Evolutionary conservation across 2,888 invertebrate species (phyloP).

Genomic region (Mongoloraphidia duomilia): DNA sequence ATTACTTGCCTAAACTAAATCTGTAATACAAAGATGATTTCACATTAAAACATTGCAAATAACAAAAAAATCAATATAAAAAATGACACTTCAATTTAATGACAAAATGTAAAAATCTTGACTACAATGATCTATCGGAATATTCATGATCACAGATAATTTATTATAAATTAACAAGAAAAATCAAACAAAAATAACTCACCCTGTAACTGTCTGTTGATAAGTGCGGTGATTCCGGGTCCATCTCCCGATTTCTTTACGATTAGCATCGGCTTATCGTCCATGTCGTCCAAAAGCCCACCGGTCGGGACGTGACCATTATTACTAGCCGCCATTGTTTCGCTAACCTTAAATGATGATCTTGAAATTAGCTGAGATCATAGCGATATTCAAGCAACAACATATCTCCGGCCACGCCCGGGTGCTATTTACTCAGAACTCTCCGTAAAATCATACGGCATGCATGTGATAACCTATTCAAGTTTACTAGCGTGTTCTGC

Average conservation of each 20-base stretch:
- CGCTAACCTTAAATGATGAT: conserved; percentile 47
- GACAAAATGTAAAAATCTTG: too few species aligned
- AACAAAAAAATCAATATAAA: not conserved
- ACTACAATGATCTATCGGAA: not conserved
- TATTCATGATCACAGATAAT: not conserved
- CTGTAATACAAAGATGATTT: not conserved
- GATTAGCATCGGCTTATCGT: conserved; percentile 63
- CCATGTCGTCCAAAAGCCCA: conserved; percentile 44
- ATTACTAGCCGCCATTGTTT: conserved; percentile 62
- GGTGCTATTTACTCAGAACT: too few species aligned
- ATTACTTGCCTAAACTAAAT: too few species aligned
- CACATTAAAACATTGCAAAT: not conserved
- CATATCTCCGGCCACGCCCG: too few species aligned
- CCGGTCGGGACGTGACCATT: conserved; percentile 59
- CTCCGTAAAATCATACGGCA: too few species aligned
- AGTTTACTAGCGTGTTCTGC: too few species aligned
- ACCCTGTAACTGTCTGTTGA: conserved; percentile 68
- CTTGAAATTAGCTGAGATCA: too few species aligned
- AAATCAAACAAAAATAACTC: conserved; percentile 15
- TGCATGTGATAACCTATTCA: too few species aligned
- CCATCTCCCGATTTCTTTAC: conserved; percentile 62
- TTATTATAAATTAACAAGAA: not conserved
- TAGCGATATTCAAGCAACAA: too few species aligned
- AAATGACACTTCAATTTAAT: too few species aligned
- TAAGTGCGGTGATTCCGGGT: conserved; percentile 61